A percentile compares a stretch with the other conserved stretches of the same genome.
phyloP scores from a whole-genome alignment of 2,888 invertebrate species.

The Pammene fasciana region DNA sequence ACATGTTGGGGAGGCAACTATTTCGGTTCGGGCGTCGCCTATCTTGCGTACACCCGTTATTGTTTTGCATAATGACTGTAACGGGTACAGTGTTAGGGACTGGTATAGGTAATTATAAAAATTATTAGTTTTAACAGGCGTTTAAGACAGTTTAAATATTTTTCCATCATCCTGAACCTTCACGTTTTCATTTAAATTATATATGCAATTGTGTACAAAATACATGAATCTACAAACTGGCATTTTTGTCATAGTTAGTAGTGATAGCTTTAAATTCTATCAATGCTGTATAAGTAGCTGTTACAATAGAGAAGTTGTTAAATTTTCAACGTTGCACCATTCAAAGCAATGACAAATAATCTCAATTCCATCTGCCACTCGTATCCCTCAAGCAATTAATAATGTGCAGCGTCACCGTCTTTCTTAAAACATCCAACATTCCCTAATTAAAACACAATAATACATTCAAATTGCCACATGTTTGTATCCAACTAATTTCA shows the following conservation, averaged over 20 bases:
- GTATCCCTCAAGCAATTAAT: conserved; percentile 26
- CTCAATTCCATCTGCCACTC: conserved; percentile 29
- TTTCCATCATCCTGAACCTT: no score
- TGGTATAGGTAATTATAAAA: not conserved
- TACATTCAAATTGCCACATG: conserved; percentile 62
- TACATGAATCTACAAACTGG: no score
- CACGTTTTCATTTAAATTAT: no score
- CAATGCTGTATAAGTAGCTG: no score
- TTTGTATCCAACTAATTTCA: conserved; percentile 60
- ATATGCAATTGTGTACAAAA: no score
- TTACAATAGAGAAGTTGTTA: conserved; percentile 10
- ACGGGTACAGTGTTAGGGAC: not conserved
- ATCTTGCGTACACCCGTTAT: conserved; percentile 36
- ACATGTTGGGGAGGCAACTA: conserved; percentile 56
- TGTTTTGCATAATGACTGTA: conserved; percentile 36
- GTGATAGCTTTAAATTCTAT: no score
- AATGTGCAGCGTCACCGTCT: conserved; percentile 31
- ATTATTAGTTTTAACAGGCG: no score
- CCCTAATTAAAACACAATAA: conserved; percentile 60
- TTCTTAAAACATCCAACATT: conserved; percentile 34
- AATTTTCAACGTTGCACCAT: conserved; percentile 8
- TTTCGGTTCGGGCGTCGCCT: conserved; percentile 51
- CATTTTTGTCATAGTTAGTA: no score
- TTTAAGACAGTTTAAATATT: no score
- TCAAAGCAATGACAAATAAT: conserved; percentile 21